A percentile compares a stretch with the other conserved stretches of the same genome.
These are phyloP conservation scores for Ochropacha duplaris DNA, from an alignment of 2,888 invertebrate genomes.

Conservation along the genomic window DNA sequence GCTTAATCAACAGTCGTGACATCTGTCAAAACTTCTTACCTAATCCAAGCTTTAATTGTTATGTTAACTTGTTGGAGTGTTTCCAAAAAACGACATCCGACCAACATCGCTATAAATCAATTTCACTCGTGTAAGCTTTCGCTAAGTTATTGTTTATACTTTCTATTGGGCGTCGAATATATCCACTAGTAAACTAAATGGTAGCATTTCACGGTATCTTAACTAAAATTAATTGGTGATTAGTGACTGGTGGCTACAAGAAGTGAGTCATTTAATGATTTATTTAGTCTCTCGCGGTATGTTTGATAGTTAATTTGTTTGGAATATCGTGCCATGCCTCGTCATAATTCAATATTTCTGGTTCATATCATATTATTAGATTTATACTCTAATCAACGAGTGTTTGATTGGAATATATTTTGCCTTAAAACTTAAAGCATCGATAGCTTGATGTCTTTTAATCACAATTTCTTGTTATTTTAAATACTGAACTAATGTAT, in stretches of 20 bases:
- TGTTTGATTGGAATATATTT: not conserved
- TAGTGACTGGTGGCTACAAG: slow-evolving; percentile 43
- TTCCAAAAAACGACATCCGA: slow-evolving; percentile 72
- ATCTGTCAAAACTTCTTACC: slow-evolving; percentile 57
- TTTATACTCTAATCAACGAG: not conserved
- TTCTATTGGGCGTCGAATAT: slow-evolving; percentile 65
- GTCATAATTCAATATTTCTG: slow-evolving; percentile 2
- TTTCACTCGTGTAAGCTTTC: slow-evolving; percentile 77
- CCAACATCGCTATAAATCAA: slow-evolving; percentile 73
- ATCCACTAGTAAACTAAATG: slow-evolving; percentile 67
- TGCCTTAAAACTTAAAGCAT: not conserved
- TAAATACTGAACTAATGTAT: too few relatives aligned
- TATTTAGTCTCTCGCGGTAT: slow-evolving; percentile 1
- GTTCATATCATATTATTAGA: not conserved
- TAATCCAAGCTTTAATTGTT: slow-evolving; percentile 75
- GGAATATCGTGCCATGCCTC: slow-evolving; percentile 2
- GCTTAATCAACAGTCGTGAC: slow-evolving; percentile 41
- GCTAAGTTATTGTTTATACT: slow-evolving; percentile 80
- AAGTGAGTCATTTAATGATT: slow-evolving; percentile 39
- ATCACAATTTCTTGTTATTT: too few relatives aligned
- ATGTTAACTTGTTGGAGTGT: slow-evolving; percentile 75
- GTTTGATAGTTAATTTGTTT: slow-evolving; percentile 3
- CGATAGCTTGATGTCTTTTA: not conserved
- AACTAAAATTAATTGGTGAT: slow-evolving; percentile 61
- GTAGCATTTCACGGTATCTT: slow-evolving; percentile 67